phyloP scores from a whole-genome alignment of 2,113 vertebrate genomes.

The Nibea coibor region DNA sequence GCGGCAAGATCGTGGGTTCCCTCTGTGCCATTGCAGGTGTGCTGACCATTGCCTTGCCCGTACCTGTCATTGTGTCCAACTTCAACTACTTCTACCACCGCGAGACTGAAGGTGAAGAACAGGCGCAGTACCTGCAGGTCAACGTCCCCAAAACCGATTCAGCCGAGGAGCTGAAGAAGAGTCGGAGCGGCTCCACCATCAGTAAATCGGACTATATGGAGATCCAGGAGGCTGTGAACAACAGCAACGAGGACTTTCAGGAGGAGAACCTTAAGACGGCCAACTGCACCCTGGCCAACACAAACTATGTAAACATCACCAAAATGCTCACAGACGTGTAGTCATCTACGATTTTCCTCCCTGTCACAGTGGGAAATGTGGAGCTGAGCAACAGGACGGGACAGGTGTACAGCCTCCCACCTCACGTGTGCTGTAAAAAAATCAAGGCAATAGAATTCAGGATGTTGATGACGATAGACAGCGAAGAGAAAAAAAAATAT shows the following conservation, averaged over 20 bases:
- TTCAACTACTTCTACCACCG: slow-evolving; percentile 99
- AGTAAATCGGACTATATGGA: slow-evolving; percentile 99
- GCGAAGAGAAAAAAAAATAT: slow-evolving; percentile 24
- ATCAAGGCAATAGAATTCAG: slow-evolving; percentile 75
- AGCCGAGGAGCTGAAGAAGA: slow-evolving; percentile 97
- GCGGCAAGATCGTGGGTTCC: slow-evolving; percentile 98
- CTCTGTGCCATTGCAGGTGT: slow-evolving; percentile 98
- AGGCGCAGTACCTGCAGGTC: slow-evolving; percentile 96
- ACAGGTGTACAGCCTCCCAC: slow-evolving; percentile 49
- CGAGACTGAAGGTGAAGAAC: slow-evolving; percentile 98
- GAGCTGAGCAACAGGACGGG: slow-evolving; percentile 53
- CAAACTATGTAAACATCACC: slow-evolving; percentile 99
- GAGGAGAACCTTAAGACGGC: slow-evolving; percentile 97
- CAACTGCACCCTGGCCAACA: slow-evolving; percentile 98
- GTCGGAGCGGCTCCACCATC: slow-evolving; percentile 96
- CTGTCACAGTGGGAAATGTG: slow-evolving; percentile 38
- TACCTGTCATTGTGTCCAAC: slow-evolving; percentile 99
- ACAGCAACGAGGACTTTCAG: slow-evolving; percentile 95
- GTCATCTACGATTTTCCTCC: slow-evolving; percentile 51
- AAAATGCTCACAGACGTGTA: slow-evolving; percentile 99
- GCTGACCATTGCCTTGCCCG: slow-evolving; percentile 97
- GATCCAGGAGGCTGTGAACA: slow-evolving; percentile 97
- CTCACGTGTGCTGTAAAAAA: slow-evolving; percentile 67
- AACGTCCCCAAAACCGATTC: slow-evolving; percentile 94
- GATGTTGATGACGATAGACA: slow-evolving; percentile 48